A percentile compares a stretch with the other conserved stretches of the same genome.
phyloP scores from a whole-genome alignment of 2,888 invertebrate genomes.

The Campoplex capitator region DNA sequence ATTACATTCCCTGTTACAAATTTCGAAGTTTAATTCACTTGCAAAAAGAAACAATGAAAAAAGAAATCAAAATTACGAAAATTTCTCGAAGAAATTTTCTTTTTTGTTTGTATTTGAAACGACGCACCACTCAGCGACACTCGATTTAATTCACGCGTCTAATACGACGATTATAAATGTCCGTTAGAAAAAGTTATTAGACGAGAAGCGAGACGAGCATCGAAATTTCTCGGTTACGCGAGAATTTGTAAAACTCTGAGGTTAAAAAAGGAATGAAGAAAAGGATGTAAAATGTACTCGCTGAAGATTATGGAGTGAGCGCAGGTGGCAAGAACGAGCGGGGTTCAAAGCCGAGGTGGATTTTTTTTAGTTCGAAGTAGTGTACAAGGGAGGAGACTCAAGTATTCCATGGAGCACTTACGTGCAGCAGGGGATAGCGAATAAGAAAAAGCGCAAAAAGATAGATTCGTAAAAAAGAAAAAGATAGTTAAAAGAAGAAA shows the following conservation, averaged over 20 bases:
- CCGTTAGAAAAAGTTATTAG: conserved; percentile 20
- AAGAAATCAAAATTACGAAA: not conserved
- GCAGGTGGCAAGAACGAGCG: conserved; percentile 39
- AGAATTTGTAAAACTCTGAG: not conserved
- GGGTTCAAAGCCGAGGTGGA: not conserved
- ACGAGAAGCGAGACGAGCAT: conserved; percentile 6
- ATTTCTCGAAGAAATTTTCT: too few relatives aligned
- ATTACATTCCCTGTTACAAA: not conserved
- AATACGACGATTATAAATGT: conserved; percentile 16
- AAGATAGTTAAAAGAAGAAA: not conserved
- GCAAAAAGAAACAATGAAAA: not conserved
- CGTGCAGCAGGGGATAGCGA: not conserved
- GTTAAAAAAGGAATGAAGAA: not conserved
- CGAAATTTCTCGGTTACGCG: conserved; percentile 15
- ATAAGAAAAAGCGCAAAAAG: conserved; percentile 3
- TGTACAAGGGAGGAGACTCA: not conserved
- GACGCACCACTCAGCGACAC: not conserved
- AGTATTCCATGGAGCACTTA: conserved; percentile 14
- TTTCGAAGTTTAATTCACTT: not conserved
- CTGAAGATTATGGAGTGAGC: conserved; percentile 4
- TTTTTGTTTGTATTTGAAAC: not conserved
- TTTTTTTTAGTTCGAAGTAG: not conserved
- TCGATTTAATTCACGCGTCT: not conserved
- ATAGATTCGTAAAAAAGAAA: conserved; percentile 3
- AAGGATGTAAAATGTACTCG: not conserved